Conservation (phyloP, 2,797 vertebrate species). For the Sphaeramia orbicularis region DNA sequence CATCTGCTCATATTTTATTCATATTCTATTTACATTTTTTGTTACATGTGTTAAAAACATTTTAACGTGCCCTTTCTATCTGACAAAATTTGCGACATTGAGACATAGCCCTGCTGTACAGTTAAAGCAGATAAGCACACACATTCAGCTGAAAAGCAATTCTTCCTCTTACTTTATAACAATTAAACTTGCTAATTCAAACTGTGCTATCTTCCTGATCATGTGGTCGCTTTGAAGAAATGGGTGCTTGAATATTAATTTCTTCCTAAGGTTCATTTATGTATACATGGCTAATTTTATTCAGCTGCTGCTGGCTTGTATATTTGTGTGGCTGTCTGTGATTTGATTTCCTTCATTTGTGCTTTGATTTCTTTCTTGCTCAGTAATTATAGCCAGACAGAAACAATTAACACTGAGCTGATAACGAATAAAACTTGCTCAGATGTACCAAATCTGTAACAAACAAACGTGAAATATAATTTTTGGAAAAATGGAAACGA, state of each 20-base stretch:
- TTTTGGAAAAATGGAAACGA: constrained; percentile 8
- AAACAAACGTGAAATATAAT: constrained; percentile 40
- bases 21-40: too few relatives aligned
- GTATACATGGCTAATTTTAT: constrained; percentile 38
- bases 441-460: constrained; percentile 33
- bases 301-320: constrained; percentile 43
- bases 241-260: constrained; percentile 34
- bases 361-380: constrained; percentile 56
- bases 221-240: constrained; percentile 46
- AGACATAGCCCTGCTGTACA: constrained; percentile 2
- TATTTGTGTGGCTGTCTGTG: constrained; percentile 36
- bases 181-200: constrained; percentile 54
- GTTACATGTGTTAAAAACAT: too few relatives aligned
- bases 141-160: constrained; percentile 9
- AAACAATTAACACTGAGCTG: constrained; percentile 55
- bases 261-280: constrained; percentile 24
- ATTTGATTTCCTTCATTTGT: constrained; percentile 51
- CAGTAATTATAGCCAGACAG: constrained; percentile 56
- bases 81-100: not conserved
- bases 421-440: constrained; percentile 52
- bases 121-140: constrained; percentile 29
- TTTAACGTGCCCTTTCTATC: too few relatives aligned
- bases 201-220: constrained; percentile 29
- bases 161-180: constrained; percentile 26
- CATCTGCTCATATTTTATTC: too few relatives aligned